These are phyloP conservation scores for Marisa cornuarietis DNA, from an alignment of 1,140 invertebrate genomes.

Conservation along the genomic window DNA sequence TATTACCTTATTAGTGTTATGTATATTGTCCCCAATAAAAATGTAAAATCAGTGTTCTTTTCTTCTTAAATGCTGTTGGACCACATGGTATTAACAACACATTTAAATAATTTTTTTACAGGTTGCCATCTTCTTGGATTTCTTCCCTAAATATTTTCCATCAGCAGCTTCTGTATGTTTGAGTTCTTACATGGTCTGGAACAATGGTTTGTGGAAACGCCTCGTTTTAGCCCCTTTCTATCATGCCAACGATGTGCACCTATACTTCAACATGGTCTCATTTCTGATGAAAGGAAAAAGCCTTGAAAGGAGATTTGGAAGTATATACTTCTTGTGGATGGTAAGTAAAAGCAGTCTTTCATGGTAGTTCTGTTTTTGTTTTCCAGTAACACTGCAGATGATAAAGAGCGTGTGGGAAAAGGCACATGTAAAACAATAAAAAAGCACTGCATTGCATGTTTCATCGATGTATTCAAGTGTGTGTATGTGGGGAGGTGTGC, in stretches of 20 bases:
- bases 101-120: too few species aligned
- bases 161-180: conserved; percentile 71
- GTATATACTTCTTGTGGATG: conserved; percentile 71
- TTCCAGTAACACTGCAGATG: background rate
- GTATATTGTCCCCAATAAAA: too few species aligned
- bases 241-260: conserved; percentile 78
- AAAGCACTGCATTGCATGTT: too few species aligned
- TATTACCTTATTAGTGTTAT: too few species aligned
- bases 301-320: conserved; percentile 71
- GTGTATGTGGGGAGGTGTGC: too few species aligned
- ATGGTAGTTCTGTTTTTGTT: background rate
- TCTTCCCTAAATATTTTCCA: conserved; percentile 44
- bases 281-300: conserved; percentile 74
- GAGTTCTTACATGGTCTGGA: conserved; percentile 69
- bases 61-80: too few species aligned
- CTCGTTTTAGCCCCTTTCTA: conserved; percentile 74
- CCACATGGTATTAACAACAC: too few species aligned
- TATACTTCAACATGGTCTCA: conserved; percentile 81
- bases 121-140: conserved; percentile 58
- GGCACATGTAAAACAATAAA: too few species aligned
- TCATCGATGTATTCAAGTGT: too few species aligned
- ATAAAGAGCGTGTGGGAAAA: too few species aligned
- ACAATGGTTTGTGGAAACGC: conserved; percentile 70
- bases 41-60: too few species aligned
- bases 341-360: conserved; percentile 44